These are phyloP conservation scores for Elysia chlorotica DNA, from an alignment of 1,140 invertebrate species.

Conservation along the genomic window DNA sequence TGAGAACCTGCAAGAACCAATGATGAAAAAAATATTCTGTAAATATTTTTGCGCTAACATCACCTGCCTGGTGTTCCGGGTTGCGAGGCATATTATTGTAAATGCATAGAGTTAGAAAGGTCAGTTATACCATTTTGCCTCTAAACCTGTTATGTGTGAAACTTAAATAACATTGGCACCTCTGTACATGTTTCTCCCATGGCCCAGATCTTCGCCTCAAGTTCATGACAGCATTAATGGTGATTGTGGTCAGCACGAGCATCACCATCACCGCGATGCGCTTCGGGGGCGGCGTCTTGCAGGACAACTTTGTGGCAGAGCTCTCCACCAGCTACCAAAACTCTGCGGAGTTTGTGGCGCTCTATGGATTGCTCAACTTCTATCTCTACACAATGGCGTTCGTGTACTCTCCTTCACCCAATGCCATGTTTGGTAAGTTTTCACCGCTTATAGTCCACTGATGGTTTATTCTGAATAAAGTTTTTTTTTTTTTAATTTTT, in stretches of 20 bases:
- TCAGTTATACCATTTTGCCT: too few species aligned
- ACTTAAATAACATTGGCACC: neutral
- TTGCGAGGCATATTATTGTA: too few species aligned
- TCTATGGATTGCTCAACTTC: constrained; percentile 94
- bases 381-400: constrained; percentile 93
- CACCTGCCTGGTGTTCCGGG: too few species aligned
- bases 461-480: too few species aligned
- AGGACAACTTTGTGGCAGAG: constrained; percentile 92
- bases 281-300: constrained; percentile 85
- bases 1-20: too few species aligned
- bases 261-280: constrained; percentile 78
- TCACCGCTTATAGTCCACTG: too few species aligned
- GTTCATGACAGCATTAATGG: constrained; percentile 85
- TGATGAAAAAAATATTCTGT: too few species aligned
- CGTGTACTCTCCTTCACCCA: constrained; percentile 86
- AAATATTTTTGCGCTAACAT: too few species aligned
- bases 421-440: constrained; percentile 79
- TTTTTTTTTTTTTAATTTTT: too few species aligned
- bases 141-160: constrained; percentile 4
- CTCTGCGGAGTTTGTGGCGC: constrained; percentile 91
- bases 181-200: constrained; percentile 7
- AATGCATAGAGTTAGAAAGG: too few species aligned
- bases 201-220: constrained; percentile 85
- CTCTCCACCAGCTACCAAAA: constrained; percentile 85
- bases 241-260: constrained; percentile 81